A percentile compares a stretch with the other conserved stretches of the same genome.
phyloP scores from a whole-genome alignment of 2,888 invertebrate genomes.

The Drosophila kambysellisi region DNA sequence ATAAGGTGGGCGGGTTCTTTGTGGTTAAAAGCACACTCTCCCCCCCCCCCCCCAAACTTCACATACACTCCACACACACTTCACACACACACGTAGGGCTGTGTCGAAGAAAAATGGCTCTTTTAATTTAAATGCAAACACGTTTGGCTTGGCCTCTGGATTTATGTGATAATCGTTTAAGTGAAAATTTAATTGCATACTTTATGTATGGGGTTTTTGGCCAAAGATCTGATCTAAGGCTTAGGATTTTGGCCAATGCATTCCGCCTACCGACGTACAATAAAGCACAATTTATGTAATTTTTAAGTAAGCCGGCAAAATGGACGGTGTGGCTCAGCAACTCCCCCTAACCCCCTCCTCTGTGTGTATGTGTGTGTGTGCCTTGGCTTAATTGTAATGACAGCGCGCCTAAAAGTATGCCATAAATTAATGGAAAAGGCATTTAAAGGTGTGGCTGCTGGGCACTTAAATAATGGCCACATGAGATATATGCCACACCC shows the following conservation, averaged over 20 bases:
- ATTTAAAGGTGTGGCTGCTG: conserved; percentile 65
- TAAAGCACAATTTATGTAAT: conserved; percentile 83
- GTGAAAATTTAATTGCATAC: conserved; percentile 85
- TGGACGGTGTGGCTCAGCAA: conserved; percentile 33
- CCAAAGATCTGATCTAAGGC: conserved; percentile 52
- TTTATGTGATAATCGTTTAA: conserved; percentile 85
- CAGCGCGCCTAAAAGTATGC: conserved; percentile 75
- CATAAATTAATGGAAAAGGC: conserved; percentile 75
- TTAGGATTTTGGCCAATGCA: conserved; percentile 35
- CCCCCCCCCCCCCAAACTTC: conserved; percentile 8
- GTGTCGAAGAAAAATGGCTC: conserved; percentile 82
- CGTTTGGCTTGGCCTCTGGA: conserved; percentile 80
- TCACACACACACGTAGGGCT: neutral
- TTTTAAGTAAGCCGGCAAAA: conserved; percentile 76
- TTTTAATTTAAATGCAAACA: conserved; percentile 84
- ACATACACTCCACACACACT: conserved; percentile 1
- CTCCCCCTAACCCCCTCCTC: neutral
- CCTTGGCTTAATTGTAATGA: conserved; percentile 66
- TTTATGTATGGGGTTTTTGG: conserved; percentile 82
- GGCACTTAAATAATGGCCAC: conserved; percentile 59
- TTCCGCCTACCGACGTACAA: conserved; percentile 39
- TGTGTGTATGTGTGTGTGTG: conserved; percentile 3
- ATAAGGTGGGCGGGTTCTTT: conserved; percentile 73
- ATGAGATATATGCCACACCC: conserved; percentile 37
- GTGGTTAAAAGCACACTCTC: conserved; percentile 35